phyloP scores from a whole-genome alignment of 2,113 vertebrate species.

The Psophia crepitans region DNA sequence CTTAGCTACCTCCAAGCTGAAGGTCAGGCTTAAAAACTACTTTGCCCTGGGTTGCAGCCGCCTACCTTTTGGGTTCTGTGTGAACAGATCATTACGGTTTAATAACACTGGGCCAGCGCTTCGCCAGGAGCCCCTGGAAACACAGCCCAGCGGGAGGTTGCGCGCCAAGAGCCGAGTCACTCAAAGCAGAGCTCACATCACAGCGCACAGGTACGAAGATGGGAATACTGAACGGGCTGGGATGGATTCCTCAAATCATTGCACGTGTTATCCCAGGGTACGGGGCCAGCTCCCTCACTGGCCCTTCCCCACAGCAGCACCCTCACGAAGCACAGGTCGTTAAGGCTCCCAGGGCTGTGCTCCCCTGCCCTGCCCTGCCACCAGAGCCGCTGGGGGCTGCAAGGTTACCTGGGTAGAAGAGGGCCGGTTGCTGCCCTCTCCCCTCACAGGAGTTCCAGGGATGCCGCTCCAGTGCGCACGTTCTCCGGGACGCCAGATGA shows the following conservation, averaged over 20 bases:
- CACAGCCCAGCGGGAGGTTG: background rate
- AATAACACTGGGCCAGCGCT: background rate
- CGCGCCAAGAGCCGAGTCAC: background rate
- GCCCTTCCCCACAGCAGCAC: background rate
- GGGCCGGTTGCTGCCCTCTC: background rate
- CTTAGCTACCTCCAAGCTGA: slow-evolving; percentile 1
- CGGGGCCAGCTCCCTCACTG: background rate
- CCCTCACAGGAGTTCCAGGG: background rate
- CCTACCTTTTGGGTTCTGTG: background rate
- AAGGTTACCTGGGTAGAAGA: background rate
- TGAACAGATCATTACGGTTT: background rate
- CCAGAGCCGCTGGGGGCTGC: background rate
- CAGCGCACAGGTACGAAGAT: background rate
- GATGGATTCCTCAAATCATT: background rate
- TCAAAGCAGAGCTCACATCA: background rate
- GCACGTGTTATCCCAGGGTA: rapidly evolving
- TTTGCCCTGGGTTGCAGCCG: background rate
- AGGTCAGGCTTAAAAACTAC: slow-evolving; percentile 26
- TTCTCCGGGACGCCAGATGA: background rate
- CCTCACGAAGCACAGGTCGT: rapidly evolving
- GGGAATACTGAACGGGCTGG: rapidly evolving
- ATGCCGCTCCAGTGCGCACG: rapidly evolving
- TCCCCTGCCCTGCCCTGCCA: background rate
- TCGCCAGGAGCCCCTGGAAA: background rate
- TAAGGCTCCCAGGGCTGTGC: background rate